Base-by-base conservation (phyloP, 2,888 invertebrate genomes). In the Noctua comes region DNA sequence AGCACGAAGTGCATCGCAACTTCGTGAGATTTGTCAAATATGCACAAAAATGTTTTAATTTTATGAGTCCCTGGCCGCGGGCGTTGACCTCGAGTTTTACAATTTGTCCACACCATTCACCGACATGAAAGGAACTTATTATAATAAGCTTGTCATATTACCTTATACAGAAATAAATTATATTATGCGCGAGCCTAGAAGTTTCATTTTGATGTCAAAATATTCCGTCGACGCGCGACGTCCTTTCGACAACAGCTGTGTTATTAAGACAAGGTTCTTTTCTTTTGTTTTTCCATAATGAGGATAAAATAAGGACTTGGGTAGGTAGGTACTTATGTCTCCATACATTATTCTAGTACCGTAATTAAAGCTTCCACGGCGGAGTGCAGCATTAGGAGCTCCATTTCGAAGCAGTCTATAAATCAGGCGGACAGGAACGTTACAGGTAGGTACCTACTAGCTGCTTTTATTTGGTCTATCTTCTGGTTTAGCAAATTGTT, bases 1-100 rank as follows among this genome's bases (percentile, higher is more conserved):
- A 87, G 84, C 85, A 82, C 79, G 83, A 78, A 89, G 78, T 89
- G 88, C 89, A 91, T 86, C 36, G 48, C 18, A 79, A 64, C 62
- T 68, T 72, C 82, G 82, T 79, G 83, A 86, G 86, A 87, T 88
- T 89, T 88, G 86, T 88, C 84, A 88, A 90, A 87, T 86, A 90
- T 89, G 88, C 86, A 89, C 86, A 85, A 87, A 82, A 85, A 83
- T 89, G 73, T 87, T 85, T 80, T 75, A 80, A 79, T 86, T 83
- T 88, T 86, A 84, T 83, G 88, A 87, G 84, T 87, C 82, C 87
- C 84, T 77, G 86, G 82, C 80, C 79, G 71, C 46, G 72, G 88
- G 73, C 86, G 86, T 79, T 88, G 89, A 91, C 91, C 91, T 89
- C 86, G 77, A 54, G 78, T 85, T 91, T 87, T 80, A 88, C 87